Conservation (phyloP, 1,140 invertebrate genomes). For the Bilobella aurantiaca region DNA sequence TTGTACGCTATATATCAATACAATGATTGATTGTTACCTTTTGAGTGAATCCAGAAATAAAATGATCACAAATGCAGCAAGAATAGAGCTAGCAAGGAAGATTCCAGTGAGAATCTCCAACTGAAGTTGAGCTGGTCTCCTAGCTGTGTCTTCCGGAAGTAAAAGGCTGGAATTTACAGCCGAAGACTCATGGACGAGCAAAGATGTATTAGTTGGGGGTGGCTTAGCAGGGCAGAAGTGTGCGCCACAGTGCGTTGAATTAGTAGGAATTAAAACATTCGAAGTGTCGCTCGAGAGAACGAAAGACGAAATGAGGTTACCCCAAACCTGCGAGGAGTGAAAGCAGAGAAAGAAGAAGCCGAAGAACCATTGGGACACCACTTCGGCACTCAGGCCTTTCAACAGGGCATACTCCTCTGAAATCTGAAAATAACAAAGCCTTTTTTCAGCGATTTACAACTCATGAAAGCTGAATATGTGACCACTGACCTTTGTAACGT, state of each 20-base stretch:
- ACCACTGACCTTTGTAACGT: slow-evolving; percentile 68
- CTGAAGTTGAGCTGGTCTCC: slow-evolving; percentile 46
- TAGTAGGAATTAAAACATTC: slow-evolving; percentile 32
- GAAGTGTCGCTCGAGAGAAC: slow-evolving; percentile 58
- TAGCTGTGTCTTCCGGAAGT: slow-evolving; percentile 48
- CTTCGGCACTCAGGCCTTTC: slow-evolving; percentile 74
- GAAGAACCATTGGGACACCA: slow-evolving; percentile 85
- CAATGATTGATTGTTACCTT: neutral
- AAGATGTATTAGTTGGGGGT: slow-evolving; percentile 41
- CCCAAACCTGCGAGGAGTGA: slow-evolving; percentile 73
- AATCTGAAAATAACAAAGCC: slow-evolving; percentile 60
- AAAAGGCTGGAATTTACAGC: neutral
- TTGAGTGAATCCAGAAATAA: slow-evolving; percentile 66
- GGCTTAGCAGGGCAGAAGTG: slow-evolving; percentile 63
- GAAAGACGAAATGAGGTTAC: slow-evolving; percentile 84
- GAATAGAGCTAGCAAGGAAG: slow-evolving; percentile 71
- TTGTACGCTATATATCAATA: neutral
- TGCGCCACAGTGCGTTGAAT: slow-evolving; percentile 59
- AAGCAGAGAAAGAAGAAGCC: slow-evolving; percentile 96
- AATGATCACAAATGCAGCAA: slow-evolving; percentile 72
- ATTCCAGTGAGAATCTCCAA: slow-evolving; percentile 67
- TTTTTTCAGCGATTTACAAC: no score
- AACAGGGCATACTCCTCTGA: slow-evolving; percentile 74
- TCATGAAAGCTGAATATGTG: no score
- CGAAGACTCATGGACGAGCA: slow-evolving; percentile 49